Evolutionary conservation across 2,113 vertebrate species (phyloP).

Genomic region (Sitta europaea): DNA sequence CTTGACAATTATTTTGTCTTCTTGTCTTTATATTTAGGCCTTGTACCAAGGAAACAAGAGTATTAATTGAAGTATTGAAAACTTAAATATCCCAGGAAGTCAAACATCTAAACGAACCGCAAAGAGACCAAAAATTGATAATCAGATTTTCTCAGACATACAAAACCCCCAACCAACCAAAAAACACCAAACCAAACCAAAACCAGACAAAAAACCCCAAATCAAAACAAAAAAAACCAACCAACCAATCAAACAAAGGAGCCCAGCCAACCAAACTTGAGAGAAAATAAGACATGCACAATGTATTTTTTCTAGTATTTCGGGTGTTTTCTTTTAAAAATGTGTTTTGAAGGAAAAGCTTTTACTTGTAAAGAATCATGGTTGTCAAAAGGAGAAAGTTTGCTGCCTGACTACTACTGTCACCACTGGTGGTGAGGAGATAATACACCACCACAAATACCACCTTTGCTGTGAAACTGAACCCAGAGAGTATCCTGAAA

Average conservation of each 20-base stretch:
- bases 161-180: neutral
- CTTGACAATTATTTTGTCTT: neutral
- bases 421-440: accelerated
- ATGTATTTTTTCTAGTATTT: neutral
- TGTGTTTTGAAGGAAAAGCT: neutral
- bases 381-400: neutral
- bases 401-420: neutral
- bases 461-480: neutral
- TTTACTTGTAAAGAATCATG: neutral
- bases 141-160: neutral
- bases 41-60: neutral
- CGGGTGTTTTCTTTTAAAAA: neutral
- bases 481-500: neutral
- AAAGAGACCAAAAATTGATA: neutral
- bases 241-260: neutral
- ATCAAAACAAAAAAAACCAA: neutral
- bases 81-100: neutral
- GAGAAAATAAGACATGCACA: neutral
- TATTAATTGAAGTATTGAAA: neutral
- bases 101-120: neutral
- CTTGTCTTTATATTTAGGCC: neutral
- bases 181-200: neutral
- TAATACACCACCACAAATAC: neutral
- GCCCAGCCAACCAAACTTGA: neutral
- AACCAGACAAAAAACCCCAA: neutral